Base-by-base conservation (phyloP, 2,113 vertebrate species). In the Poicephalus gulielmi region DNA sequence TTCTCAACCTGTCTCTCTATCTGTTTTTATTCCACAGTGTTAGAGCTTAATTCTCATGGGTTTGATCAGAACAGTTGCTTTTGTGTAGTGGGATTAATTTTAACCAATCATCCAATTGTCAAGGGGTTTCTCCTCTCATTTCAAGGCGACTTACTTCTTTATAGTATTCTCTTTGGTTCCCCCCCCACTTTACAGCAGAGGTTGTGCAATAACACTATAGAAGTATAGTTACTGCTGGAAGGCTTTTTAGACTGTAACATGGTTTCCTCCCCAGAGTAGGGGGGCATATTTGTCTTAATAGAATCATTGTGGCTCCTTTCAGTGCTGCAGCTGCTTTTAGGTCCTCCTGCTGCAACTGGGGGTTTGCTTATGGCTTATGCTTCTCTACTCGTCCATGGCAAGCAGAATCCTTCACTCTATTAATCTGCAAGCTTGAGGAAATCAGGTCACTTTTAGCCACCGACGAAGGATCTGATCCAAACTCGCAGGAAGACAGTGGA, bases 81-180 rank as follows among this genome's bases (percentile, higher is more conserved):
- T 91, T 90, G 86, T 83, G 73, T 94, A 92, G 90, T 62, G 86
- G 86, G 91, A 95, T 83, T 97, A 95, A 96, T 93, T 96, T 92
- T 84, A 96, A 82, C 90, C 86, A 94, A 92, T 93, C 90, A 68
- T 79, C 57, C 88, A 92, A 46, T 79, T 91, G 92, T 91, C 95
- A 91, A 62, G 92, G 76, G 90, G 18, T 73, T 90, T 84, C 53
- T 95, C 23, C 60, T 86, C 69, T 96, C 83, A 76, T 96, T 96
- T 96, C 77, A 89, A 90, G 86, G 50, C 11, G 0, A 30, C 49
- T 79, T 81, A 30, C 49, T 79, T 81, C 66, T 92, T 94, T 96
- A 79, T 35, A 74, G 46, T 66, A 94, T 94, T 96, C 83, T 90
- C 88, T 95, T 95, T 94, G 83, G 94, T 90, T 83, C 62, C 73